A percentile compares a stretch with the other conserved stretches of the same genome.
Conservation (phyloP, 2,888 invertebrate genomes). For the Calliphora vomitoria region DNA sequence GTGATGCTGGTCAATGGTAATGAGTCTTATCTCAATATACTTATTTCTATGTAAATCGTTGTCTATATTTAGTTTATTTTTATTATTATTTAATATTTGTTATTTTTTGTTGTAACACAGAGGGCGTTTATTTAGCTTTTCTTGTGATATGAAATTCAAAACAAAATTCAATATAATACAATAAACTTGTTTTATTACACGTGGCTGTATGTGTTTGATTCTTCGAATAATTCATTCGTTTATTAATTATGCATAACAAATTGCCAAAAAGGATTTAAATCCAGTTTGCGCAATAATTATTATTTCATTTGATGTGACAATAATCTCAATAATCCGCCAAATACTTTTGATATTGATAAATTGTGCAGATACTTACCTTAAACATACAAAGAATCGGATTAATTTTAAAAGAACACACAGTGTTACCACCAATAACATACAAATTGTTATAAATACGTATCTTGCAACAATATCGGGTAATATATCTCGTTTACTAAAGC, state of each 20-base stretch:
- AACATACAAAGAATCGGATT: background rate
- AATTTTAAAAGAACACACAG: background rate
- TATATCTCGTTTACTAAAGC: too few species aligned
- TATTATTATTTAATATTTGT: background rate
- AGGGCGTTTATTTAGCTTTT: constrained; percentile 46
- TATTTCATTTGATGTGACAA: constrained; percentile 9
- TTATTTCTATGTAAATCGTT: constrained; percentile 19
- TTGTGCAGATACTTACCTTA: background rate
- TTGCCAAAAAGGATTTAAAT: constrained; percentile 58
- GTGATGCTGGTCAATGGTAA: constrained; percentile 48
- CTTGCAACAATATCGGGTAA: too few species aligned
- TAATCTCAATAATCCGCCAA: background rate
- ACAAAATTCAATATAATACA: constrained; percentile 58
- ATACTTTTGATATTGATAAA: constrained; percentile 16
- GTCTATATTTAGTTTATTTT: constrained; percentile 13
- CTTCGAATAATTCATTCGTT: constrained; percentile 2
- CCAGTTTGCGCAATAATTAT: background rate
- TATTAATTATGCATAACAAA: constrained; percentile 62
- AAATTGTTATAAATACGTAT: background rate
- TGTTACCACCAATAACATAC: background rate
- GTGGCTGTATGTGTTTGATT: background rate
- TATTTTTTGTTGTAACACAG: constrained; percentile 17
- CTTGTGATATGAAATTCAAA: background rate
- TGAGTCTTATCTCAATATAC: constrained; percentile 48
- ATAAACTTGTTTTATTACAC: constrained; percentile 47